phyloP scores from a whole-genome alignment of 35 echinoderm and acorn worm species.

The Lytechinus pictus region DNA sequence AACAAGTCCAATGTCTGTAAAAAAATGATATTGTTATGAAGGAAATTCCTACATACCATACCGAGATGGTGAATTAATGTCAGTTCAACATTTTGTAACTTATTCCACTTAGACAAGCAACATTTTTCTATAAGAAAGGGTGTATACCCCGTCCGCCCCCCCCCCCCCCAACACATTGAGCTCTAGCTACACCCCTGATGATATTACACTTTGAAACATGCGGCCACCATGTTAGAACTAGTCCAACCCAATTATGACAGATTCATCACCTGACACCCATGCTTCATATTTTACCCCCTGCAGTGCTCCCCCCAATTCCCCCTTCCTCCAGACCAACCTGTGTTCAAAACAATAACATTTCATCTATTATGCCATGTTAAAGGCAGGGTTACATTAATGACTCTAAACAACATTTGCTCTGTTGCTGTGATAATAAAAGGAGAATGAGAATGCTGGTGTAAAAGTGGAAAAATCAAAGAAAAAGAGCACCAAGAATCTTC shows the following conservation, averaged over 20 bases:
- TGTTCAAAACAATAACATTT: neutral
- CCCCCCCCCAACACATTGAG: too few species aligned
- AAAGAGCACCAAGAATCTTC: too few species aligned
- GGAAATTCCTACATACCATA: too few species aligned
- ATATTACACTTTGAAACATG: neutral
- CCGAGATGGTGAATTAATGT: too few species aligned
- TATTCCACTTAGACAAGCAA: too few species aligned
- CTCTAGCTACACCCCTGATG: too few species aligned
- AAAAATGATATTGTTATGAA: too few species aligned
- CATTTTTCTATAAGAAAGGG: too few species aligned
- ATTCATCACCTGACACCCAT: neutral
- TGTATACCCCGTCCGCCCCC: too few species aligned
- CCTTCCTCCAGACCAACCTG: neutral
- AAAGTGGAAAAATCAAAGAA: neutral
- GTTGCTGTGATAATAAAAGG: neutral
- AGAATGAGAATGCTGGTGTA: neutral
- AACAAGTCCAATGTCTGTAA: too few species aligned
- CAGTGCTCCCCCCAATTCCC: neutral
- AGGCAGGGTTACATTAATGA: neutral
- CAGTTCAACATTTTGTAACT: too few species aligned
- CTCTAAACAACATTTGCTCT: neutral
- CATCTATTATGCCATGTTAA: neutral
- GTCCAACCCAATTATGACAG: neutral
- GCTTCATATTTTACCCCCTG: constrained; percentile 16
- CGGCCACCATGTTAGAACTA: neutral